Base-by-base conservation (phyloP, 2,113 vertebrate species). In the Gobius niger region DNA sequence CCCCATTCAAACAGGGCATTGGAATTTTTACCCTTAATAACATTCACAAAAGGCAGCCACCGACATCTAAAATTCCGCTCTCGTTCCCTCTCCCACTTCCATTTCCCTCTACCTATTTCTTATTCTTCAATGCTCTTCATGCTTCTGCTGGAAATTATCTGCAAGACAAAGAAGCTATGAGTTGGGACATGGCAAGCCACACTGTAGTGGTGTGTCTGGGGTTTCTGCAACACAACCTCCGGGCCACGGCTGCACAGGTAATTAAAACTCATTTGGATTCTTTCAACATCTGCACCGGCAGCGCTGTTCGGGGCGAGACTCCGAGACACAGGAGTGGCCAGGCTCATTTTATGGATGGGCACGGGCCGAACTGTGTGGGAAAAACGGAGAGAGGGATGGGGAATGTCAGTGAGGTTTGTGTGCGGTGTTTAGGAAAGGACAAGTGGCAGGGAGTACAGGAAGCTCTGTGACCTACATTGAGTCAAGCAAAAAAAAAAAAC, bases 191-290 rank as follows among this genome's bases (percentile, higher is more conserved):
- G 86, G 80, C 80, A 81, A 67, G 85, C 79, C 79, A 78, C 71
- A 83, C 82, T 85, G 82, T 86, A 76, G 65, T 65, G n/a, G 56
- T 72, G 63, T 78, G 82, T 67, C 68, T 87, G 84, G 81, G 83
- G 89, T 88, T 90, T 91, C 85, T 81, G 79, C 81, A 82, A 82
- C 82, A 77, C 47, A 71, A 86, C 87, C 86, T 84, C 76, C 76
- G 72, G 88, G 89, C 88, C 84, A 82, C 83, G 83, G 86, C 84
- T 87, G 87, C 82, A 83, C 88, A 88, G 90, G 89, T 92, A 90
- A 91, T 93, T 92, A 91, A 91, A 88, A 69, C 84, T 83, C 73
- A 86, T 88, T 84, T 87, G 77, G 80, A 84, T 84, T 85, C 79
- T 78, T 84, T 81, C 70, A 85, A 68, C 84, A 80, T 84, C 76